Conservation (phyloP, 2,888 invertebrate genomes). For the Invenusta paracnida region DNA sequence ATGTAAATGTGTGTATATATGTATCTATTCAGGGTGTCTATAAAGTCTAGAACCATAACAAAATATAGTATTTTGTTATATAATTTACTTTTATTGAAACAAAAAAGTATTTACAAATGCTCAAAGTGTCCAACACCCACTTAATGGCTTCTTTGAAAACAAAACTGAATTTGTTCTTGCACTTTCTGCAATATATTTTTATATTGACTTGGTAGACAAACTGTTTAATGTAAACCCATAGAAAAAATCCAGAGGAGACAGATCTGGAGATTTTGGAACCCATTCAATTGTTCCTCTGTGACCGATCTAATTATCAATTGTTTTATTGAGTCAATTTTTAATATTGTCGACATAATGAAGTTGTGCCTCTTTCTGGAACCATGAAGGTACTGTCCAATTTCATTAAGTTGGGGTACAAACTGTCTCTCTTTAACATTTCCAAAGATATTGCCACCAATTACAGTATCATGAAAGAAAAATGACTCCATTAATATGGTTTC, state of each 20-base stretch:
- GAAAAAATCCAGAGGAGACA: background rate
- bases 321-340: background rate
- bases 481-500: background rate
- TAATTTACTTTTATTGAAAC: too few relatives aligned
- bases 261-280: background rate
- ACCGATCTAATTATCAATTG: background rate
- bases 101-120: too few relatives aligned
- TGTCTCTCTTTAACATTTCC: background rate
- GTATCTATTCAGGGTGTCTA: too few relatives aligned
- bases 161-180: too few relatives aligned
- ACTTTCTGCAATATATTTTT: too few relatives aligned
- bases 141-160: too few relatives aligned
- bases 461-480: background rate
- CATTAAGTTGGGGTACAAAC: background rate
- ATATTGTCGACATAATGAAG: too few relatives aligned
- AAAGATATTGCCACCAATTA: background rate
- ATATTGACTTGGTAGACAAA: background rate
- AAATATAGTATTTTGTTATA: too few relatives aligned
- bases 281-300: background rate
- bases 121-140: too few relatives aligned
- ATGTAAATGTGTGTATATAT: too few relatives aligned
- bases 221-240: background rate
- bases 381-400: background rate
- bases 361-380: background rate
- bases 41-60: too few relatives aligned